phyloP scores from a whole-genome alignment of 2,888 invertebrate species.

The Phyllotreta cruciferae region DNA sequence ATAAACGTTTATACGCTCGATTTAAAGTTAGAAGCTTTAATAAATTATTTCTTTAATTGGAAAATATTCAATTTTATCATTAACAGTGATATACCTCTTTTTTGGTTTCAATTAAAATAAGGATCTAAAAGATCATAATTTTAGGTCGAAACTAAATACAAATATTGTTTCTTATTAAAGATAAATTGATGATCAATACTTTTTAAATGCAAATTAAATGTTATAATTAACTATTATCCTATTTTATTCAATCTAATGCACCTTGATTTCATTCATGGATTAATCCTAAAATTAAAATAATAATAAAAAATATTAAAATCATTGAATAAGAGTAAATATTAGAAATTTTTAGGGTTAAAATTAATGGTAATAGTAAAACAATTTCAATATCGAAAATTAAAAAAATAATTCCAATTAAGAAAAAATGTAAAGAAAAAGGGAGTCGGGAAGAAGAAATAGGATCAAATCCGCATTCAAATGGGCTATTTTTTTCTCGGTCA shows the following conservation, averaged over 20 bases:
- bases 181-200: conserved; percentile 59
- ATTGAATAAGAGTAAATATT: conserved; percentile 49
- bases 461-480: no score
- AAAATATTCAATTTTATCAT: conserved; percentile 23
- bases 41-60: conserved; percentile 65
- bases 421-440: no score
- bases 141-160: conserved; percentile 65
- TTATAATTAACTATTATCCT: conserved; percentile 61
- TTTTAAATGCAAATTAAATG: conserved; percentile 63
- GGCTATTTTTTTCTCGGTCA: no score
- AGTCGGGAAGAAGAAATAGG: no score
- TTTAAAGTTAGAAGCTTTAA: conserved; percentile 69
- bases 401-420: no score
- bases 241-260: conserved; percentile 64
- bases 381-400: conserved; percentile 62
- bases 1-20: conserved; percentile 59
- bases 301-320: conserved; percentile 57
- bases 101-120: conserved; percentile 62
- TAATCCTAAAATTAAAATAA: conserved; percentile 64
- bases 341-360: conserved; percentile 54
- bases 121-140: conserved; percentile 56
- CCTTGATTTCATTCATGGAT: conserved; percentile 68
- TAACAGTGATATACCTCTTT: conserved; percentile 31
- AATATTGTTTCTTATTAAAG: conserved; percentile 61
- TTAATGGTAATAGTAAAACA: conserved; percentile 68